Base-by-base conservation (phyloP, 2,797 vertebrate genomes). In the Propithecus perrieri region DNA sequence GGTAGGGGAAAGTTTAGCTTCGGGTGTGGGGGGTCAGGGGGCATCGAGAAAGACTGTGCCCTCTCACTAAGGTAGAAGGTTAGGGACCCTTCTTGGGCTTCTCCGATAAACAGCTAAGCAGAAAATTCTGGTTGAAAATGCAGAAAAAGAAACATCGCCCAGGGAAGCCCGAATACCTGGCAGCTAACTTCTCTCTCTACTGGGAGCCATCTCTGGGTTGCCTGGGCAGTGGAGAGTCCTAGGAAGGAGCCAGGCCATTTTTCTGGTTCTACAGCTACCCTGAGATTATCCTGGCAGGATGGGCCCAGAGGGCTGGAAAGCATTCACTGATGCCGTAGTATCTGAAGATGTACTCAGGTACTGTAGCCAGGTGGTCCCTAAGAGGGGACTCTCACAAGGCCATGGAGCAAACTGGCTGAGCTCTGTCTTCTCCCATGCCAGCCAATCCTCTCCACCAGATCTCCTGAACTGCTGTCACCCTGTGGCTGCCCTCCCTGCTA, bases 41-140 rank as follows among this genome's bases (percentile, higher is more conserved):
- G 3, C 15, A 0, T 0, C 59, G 46, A 80, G 50, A 71, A 76
- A 89, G 75, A 61, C 35, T 9, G 15, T 50, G 20, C 26, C 80
- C 53, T 67, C 26, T 93, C 43, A 46, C 38, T 71, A 12, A 71
- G 33, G 17, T 17, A 71, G 59, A 89, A n/a, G 43, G 26, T 71
- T 53, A 57, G 72, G 61, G 87, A 20, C 26, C 15, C n/a, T 78
- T 87, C 69, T 79, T 55, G 46, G 28, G 43, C 80, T n/a, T 69
- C 38, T 95, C 57, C 13, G n/a, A 17, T 59, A 92, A 79, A 92
- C 63, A 83, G 35, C 90, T 74, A 76, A 96, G 46, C 35, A 80
- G 75, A 89, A 94, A 67, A 53, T 26, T 89, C 61, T 83, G 90
- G 89, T 83, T 81, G 88, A 38, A 91, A 97, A 84, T 87, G 67